A percentile compares a stretch with the other conserved stretches of the same genome.
Conservation (phyloP, 2,888 invertebrate species). For the Siphonodentalium dalli region DNA sequence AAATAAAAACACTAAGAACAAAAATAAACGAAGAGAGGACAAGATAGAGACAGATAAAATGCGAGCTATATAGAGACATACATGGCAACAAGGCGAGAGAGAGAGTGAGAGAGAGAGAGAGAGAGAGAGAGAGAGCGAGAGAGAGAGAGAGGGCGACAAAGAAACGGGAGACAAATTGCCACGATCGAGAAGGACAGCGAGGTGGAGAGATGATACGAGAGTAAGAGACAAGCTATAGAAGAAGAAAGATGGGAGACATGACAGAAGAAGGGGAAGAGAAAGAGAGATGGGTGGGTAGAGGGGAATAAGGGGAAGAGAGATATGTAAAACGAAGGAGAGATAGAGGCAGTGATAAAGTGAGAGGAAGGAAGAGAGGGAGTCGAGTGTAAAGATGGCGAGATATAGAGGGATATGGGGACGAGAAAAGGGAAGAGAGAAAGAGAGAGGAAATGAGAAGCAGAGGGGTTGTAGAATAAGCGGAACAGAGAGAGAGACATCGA, state of each 20-base stretch:
- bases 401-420: not conserved
- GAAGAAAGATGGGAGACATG: not conserved
- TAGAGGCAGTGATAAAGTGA: not conserved
- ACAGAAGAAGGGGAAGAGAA: not conserved
- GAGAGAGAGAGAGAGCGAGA: no score
- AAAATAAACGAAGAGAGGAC: no score
- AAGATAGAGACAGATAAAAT: no score
- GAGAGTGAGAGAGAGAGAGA: conserved; percentile 5
- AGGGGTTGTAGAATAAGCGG: not conserved
- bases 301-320: no score
- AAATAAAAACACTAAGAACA: no score
- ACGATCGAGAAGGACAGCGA: not conserved
- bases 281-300: not conserved
- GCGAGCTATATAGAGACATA: no score
- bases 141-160: no score
- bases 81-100: no score
- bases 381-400: not conserved
- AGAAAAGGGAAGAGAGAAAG: not conserved
- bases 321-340: not conserved
- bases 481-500: no score
- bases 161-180: not conserved
- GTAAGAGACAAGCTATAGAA: not conserved
- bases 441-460: not conserved
- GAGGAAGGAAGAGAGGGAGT: not conserved
- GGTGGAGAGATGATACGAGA: not conserved